These are phyloP conservation scores for Catalaphyllia jardinei DNA, from an alignment of 64 coral and sea anemone genomes.

Conservation along the genomic window DNA sequence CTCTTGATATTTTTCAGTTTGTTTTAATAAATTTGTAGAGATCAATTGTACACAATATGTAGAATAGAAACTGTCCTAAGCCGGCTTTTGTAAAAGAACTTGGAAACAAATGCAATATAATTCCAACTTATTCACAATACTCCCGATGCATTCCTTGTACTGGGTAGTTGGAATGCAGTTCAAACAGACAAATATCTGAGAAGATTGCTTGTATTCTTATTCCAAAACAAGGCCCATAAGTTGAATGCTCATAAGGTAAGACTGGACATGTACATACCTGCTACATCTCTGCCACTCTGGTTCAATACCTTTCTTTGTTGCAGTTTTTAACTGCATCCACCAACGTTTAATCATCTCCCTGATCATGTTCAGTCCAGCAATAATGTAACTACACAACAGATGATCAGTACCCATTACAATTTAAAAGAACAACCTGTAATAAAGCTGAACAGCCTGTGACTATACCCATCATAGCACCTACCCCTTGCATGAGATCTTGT, in stretches of 20 bases:
- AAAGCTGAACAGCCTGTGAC: not conserved
- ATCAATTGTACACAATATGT: too few relatives aligned
- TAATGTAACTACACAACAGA: slow-evolving; percentile 71
- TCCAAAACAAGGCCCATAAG: too few relatives aligned
- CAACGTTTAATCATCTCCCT: slow-evolving; percentile 98
- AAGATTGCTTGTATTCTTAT: too few relatives aligned
- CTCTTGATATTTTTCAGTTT: too few relatives aligned
- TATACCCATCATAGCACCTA: too few relatives aligned
- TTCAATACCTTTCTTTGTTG: slow-evolving; percentile 74
- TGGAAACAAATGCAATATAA: not conserved
- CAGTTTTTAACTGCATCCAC: slow-evolving; percentile 89
- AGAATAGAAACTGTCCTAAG: too few relatives aligned
- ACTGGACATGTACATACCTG: slow-evolving; percentile 40
- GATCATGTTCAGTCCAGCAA: slow-evolving; percentile 92
- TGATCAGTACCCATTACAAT: not conserved
- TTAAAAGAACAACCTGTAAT: not conserved
- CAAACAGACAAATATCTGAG: too few relatives aligned
- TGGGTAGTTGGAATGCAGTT: not conserved
- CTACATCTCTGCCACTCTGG: slow-evolving; percentile 77
- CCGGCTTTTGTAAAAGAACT: not conserved
- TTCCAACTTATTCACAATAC: not conserved
- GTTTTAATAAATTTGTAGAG: too few relatives aligned
- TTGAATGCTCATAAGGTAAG: too few relatives aligned
- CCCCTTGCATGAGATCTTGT: too few relatives aligned
- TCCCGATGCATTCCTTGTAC: not conserved